Evolutionary conservation across 2,797 vertebrate genomes (phyloP).

Genomic region (Carcharodon carcharias): DNA sequence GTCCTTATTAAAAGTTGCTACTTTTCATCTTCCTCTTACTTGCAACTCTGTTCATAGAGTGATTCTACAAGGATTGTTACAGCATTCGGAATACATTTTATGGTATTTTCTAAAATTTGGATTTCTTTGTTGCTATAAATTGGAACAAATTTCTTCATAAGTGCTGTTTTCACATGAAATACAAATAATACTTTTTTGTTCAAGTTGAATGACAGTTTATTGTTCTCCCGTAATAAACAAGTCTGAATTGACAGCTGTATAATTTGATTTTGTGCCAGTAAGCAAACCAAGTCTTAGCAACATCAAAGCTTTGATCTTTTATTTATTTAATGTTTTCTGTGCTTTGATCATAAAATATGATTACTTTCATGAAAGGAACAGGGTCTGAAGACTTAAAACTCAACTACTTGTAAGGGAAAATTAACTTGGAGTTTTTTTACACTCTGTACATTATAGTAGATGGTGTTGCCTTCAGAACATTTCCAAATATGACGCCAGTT

Average conservation of each 20-base stretch:
- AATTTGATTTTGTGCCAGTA: constrained; percentile 31
- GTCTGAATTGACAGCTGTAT: constrained; percentile 26
- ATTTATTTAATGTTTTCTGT: constrained; percentile 10
- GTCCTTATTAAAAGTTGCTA: background rate
- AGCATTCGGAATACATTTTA: background rate
- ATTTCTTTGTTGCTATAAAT: background rate
- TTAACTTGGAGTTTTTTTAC: background rate
- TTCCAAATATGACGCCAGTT: background rate
- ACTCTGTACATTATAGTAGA: background rate
- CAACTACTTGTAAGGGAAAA: background rate
- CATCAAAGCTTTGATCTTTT: constrained; percentile 7
- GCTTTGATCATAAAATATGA: constrained; percentile 11
- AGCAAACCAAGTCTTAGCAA: background rate
- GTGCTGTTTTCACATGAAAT: background rate
- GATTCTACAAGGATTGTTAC: background rate
- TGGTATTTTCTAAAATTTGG: background rate
- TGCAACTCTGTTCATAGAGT: background rate
- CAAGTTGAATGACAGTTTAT: constrained; percentile 2
- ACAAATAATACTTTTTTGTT: constrained; percentile 17
- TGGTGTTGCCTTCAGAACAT: background rate
- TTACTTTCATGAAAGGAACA: background rate
- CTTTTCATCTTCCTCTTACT: background rate
- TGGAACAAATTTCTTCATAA: background rate
- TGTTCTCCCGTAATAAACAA: constrained; percentile 22
- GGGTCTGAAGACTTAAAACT: background rate